Evolutionary conservation across 2,888 invertebrate species (phyloP).

Genomic region (Eilema caniola): DNA sequence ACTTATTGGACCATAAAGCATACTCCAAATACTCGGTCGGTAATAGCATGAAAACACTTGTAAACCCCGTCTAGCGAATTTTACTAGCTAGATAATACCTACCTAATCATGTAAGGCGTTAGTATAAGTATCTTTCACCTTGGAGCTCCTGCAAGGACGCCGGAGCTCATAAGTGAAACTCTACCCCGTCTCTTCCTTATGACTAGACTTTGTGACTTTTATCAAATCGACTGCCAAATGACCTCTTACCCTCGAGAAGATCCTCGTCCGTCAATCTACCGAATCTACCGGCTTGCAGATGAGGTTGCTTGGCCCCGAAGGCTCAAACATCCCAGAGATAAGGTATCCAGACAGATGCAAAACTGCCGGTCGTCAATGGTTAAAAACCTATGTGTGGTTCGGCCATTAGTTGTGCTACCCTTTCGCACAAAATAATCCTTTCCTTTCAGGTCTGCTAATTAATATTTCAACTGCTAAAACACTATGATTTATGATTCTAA

Average conservation of each 20-base stretch:
- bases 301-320: too few species aligned
- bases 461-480: constrained; percentile 14
- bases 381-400: too few species aligned
- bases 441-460: constrained; percentile 7
- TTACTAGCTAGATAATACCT: not conserved
- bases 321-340: too few species aligned
- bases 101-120: not conserved
- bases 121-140: not conserved
- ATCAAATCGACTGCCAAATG: too few species aligned
- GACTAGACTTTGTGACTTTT: too few species aligned
- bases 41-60: not conserved
- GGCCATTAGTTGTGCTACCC: not conserved
- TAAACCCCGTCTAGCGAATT: not conserved
- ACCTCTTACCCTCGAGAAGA: not conserved
- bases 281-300: too few species aligned
- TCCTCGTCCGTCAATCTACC: too few species aligned
- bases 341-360: too few species aligned
- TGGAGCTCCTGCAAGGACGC: too few species aligned
- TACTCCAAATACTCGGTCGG: not conserved
- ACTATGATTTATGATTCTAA: constrained; percentile 14
- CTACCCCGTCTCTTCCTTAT: too few species aligned
- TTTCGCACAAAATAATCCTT: not conserved
- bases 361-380: too few species aligned
- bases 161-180: too few species aligned
- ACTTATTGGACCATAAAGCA: not conserved